Conservation (phyloP, 2,888 invertebrate species). For the Notodonta ziczac region DNA sequence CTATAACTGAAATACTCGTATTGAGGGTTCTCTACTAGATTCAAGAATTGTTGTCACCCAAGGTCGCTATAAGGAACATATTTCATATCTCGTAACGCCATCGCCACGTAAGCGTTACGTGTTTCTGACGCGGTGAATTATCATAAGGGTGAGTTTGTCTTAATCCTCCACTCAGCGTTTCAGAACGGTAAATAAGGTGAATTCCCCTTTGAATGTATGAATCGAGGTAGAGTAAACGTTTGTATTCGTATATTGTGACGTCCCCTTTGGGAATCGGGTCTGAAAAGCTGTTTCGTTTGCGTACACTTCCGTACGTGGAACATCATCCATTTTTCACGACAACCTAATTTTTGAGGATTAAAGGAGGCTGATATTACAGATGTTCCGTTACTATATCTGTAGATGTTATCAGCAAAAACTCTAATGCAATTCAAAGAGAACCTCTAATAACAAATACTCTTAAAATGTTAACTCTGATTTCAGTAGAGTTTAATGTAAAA, state of each 20-base stretch:
- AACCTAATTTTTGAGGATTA: slow-evolving; percentile 12
- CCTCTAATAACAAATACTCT: too few species aligned
- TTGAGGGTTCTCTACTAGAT: too few species aligned
- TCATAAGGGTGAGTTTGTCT: slow-evolving; percentile 33
- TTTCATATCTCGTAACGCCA: slow-evolving; percentile 18
- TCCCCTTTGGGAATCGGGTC: not conserved
- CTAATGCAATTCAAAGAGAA: too few species aligned
- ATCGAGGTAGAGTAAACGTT: slow-evolving; percentile 15
- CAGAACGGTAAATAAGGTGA: slow-evolving; percentile 21
- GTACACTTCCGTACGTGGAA: not conserved
- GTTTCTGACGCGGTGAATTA: slow-evolving; percentile 27
- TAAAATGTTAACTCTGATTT: too few species aligned
- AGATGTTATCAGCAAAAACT: too few species aligned
- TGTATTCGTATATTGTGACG: slow-evolving; percentile 16
- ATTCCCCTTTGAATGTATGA: slow-evolving; percentile 22
- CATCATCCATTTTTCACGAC: not conserved
- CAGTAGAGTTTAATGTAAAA: too few species aligned
- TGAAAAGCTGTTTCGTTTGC: not conserved
- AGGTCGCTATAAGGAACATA: not conserved
- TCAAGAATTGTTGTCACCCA: not conserved
- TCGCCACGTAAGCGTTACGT: slow-evolving; percentile 29
- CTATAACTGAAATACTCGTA: too few species aligned
- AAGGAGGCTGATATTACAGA: not conserved
- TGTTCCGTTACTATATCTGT: too few species aligned
- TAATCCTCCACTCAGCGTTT: slow-evolving; percentile 37